Evolutionary conservation across 2,113 vertebrate species (phyloP).

Genomic region (Numida meleagris): DNA sequence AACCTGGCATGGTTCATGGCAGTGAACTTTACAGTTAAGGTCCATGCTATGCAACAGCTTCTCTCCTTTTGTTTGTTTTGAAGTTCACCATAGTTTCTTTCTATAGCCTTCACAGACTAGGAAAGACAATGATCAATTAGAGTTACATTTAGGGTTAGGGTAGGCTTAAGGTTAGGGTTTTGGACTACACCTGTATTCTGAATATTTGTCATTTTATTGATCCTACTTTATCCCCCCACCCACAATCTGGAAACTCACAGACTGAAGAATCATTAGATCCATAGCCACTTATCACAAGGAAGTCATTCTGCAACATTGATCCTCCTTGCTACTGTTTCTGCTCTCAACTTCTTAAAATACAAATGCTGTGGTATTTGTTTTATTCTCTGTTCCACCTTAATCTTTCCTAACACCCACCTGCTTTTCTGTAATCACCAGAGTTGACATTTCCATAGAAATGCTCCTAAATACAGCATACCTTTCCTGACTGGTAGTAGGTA

Average conservation of each 20-base stretch:
- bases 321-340: not conserved
- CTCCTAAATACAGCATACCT: not conserved
- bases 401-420: not conserved
- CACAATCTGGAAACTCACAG: not conserved
- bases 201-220: not conserved
- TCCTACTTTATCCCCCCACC: not conserved
- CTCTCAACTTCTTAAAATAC: not conserved
- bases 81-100: not conserved
- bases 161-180: no score
- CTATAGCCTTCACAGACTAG: not conserved
- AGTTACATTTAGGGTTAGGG: no score
- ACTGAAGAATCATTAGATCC: not conserved
- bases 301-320: not conserved
- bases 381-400: not conserved
- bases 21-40: not conserved
- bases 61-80: not conserved
- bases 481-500: not conserved
- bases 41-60: accelerated
- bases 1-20: no score
- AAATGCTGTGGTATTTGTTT: not conserved
- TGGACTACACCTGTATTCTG: not conserved
- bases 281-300: not conserved
- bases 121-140: not conserved
- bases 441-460: not conserved
- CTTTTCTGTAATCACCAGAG: not conserved